Percentiles rank a stretch among this genome's conserved stretches.
These are phyloP conservation scores for Ascaphus truei DNA, from an alignment of 2,113 vertebrate genomes.

Conservation along the genomic window DNA sequence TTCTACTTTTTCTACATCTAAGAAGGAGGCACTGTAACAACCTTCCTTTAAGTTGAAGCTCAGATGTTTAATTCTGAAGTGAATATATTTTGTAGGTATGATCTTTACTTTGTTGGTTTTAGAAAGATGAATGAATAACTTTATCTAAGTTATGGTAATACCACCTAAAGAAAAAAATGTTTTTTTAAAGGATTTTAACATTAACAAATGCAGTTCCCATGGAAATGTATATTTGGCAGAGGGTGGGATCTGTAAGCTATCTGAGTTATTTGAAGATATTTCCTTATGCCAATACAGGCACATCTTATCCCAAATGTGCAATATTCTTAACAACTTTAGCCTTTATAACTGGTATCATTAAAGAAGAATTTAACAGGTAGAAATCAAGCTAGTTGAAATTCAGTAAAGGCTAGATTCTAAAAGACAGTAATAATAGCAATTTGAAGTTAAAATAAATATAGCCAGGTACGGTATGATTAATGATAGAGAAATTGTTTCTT, in stretches of 20 bases:
- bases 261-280: background rate
- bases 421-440: background rate
- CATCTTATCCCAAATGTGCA: background rate
- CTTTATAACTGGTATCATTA: background rate
- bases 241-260: background rate
- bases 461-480: too few relatives aligned
- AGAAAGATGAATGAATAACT: too few relatives aligned
- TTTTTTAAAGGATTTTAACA: too few relatives aligned
- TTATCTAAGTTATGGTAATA: too few relatives aligned
- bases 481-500: too few relatives aligned
- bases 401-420: background rate
- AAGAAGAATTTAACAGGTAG: background rate
- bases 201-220: background rate
- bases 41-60: too few relatives aligned
- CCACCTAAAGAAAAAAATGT: too few relatives aligned
- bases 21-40: too few relatives aligned
- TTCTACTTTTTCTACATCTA: too few relatives aligned
- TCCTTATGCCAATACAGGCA: background rate
- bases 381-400: background rate
- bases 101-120: too few relatives aligned
- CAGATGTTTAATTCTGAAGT: too few relatives aligned
- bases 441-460: background rate
- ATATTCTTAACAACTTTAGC: background rate
- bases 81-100: too few relatives aligned
- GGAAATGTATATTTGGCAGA: background rate